These are phyloP conservation scores for Himalopsyche tibetana DNA, from an alignment of 2,888 invertebrate genomes.

Conservation along the genomic window DNA sequence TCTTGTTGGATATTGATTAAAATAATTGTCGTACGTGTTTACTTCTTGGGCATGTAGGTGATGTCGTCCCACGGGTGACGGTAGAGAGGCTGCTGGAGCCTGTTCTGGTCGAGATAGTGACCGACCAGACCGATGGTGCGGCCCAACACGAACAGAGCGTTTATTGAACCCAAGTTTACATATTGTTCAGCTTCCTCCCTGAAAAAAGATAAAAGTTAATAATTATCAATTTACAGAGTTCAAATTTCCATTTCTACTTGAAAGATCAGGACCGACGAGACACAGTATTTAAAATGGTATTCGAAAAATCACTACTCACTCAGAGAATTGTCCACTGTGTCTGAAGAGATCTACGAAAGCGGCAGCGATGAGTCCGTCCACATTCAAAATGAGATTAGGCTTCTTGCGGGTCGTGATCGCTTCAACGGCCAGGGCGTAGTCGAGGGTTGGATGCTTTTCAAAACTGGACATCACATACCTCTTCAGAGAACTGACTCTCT, in stretches of 20 bases:
- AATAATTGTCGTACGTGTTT: slow-evolving; percentile 31
- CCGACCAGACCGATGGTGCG: slow-evolving; percentile 99
- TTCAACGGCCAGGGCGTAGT: slow-evolving; percentile 98
- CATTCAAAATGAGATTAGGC: slow-evolving; percentile 99
- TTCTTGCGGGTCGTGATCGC: slow-evolving; percentile 99
- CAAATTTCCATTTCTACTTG: too few relatives aligned
- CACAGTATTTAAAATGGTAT: background rate
- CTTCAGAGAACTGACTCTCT: slow-evolving; percentile 97
- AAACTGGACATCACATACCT: slow-evolving; percentile 96
- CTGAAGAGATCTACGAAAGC: slow-evolving; percentile 97
- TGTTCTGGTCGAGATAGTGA: slow-evolving; percentile 98
- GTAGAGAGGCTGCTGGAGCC: slow-evolving; percentile 98
- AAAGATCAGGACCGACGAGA: background rate
- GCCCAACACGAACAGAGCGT: slow-evolving; percentile 98
- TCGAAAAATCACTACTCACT: slow-evolving; percentile 74
- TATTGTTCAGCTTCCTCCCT: slow-evolving; percentile 98
- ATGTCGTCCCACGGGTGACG: slow-evolving; percentile 99
- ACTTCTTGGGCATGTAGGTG: slow-evolving; percentile 73
- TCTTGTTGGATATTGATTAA: slow-evolving; percentile 9
- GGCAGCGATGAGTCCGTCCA: slow-evolving; percentile 98
- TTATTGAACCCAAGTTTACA: slow-evolving; percentile 97
- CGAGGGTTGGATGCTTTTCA: slow-evolving; percentile 94
- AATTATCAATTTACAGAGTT: too few relatives aligned
- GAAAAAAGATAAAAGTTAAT: slow-evolving; percentile 59
- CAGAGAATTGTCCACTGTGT: slow-evolving; percentile 95